Evolutionary conservation across 2,113 vertebrate genomes (phyloP).

Genomic region (Apus apus): DNA sequence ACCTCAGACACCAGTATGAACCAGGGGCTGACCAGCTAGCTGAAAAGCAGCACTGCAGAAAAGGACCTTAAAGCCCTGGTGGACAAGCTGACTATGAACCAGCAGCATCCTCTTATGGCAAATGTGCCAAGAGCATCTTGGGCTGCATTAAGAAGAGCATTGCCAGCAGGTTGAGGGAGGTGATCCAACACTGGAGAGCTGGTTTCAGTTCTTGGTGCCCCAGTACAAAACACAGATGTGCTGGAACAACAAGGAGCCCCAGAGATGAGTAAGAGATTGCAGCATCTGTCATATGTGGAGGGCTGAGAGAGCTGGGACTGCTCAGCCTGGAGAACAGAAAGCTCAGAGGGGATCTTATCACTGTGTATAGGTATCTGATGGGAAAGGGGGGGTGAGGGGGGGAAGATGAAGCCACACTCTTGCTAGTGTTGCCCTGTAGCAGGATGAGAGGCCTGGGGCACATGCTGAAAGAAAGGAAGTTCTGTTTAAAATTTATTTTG

Average conservation of each 20-base stretch:
- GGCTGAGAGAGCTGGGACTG: background rate
- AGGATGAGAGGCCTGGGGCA: background rate
- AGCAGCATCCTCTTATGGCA: background rate
- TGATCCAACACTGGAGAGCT: background rate
- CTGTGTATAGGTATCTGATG: no score
- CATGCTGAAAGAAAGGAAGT: background rate
- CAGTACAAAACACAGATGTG: background rate
- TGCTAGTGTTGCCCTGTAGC: background rate
- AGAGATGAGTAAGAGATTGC: background rate
- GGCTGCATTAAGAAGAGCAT: background rate
- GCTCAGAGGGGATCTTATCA: no score
- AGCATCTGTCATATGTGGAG: background rate
- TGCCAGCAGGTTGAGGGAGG: no score
- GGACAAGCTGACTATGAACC: background rate
- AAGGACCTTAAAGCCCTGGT: background rate
- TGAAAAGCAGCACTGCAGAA: background rate
- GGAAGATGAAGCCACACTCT: background rate
- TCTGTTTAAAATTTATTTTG: background rate
- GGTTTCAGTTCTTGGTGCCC: background rate
- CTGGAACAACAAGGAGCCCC: background rate
- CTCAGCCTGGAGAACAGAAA: no score
- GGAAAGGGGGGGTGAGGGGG: no score
- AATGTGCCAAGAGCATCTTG: background rate
- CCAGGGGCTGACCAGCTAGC: background rate
- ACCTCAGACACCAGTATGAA: background rate